Base-by-base conservation (phyloP, 2,888 invertebrate genomes). In the Pachymerium ferrugineum region DNA sequence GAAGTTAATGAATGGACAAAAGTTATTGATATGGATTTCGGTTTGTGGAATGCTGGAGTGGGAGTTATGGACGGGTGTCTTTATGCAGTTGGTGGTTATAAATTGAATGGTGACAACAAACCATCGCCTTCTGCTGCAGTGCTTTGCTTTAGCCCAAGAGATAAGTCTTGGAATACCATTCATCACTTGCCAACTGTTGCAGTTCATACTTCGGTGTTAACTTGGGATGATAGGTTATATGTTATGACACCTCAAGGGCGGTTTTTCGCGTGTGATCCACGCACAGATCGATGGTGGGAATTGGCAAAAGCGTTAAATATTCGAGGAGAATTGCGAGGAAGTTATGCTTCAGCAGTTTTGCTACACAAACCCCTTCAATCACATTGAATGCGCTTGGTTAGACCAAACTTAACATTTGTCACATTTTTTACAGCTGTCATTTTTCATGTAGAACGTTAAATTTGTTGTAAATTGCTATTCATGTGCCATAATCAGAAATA, bases 1-100 rank as follows among this genome's bases (percentile, higher is more conserved):
- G 54, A 42, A 3, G 8, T 33, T 6, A 33, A 72, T 47, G 25
- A 25, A n/a, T 72, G 72, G 72, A 72, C 72, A n/a, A 72, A 72
- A 22, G 31, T 72, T 10, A 29, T 29, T 28, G 72, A 72, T 25
- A 72, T 72, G 72, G 72, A 54, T 30, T 72, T 72, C 47, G 72
- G 72, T 19, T 54, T 72, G 47, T 72, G 72, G 72, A 72, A 72
- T 72, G 42, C 72, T 72, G 72, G 72, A 29, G 47, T 72, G 8
- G 72, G 72, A 14, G 72, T 72, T 28, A 28, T 72, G 28, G 72
- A 54, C 47, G 72, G 72, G 4, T 72, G 54, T 72, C 72, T 72
- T 22, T 72, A 72, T 30, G 28, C 54, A 1, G 72, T 72, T 2
- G 72, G 72, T 29, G 72, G 72, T 8, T 72, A 72, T 30, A 47